Percentiles rank a stretch among this genome's conserved stretches.
These are phyloP conservation scores for Cryptops parisi DNA, from an alignment of 2,888 invertebrate species.

Conservation along the genomic window DNA sequence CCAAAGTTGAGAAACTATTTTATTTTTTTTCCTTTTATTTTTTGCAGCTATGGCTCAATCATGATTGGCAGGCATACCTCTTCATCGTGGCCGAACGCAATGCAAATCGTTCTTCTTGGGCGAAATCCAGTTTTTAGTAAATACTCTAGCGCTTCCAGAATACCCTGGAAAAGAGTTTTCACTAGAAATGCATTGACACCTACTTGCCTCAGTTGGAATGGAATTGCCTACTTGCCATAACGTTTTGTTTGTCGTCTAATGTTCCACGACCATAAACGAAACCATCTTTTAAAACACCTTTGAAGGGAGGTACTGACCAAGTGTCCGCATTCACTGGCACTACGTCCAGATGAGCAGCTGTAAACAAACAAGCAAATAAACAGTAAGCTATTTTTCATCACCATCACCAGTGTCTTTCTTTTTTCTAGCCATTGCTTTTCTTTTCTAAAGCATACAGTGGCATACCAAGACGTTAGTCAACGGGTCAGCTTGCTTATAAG, in stretches of 20 bases:
- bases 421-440: too few relatives aligned
- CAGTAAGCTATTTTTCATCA: background rate
- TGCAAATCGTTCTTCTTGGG: slow-evolving; percentile 35
- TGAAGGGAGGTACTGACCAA: slow-evolving; percentile 34
- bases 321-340: slow-evolving; percentile 31
- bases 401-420: too few relatives aligned
- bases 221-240: slow-evolving; percentile 33
- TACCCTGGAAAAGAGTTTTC: too few relatives aligned
- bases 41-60: too few relatives aligned
- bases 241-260: slow-evolving; percentile 37
- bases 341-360: slow-evolving; percentile 38
- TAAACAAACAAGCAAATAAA: slow-evolving; percentile 3
- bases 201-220: too few relatives aligned
- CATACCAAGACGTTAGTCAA: too few relatives aligned
- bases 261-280: slow-evolving; percentile 38
- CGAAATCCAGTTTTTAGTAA: slow-evolving; percentile 29
- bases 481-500: too few relatives aligned
- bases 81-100: slow-evolving; percentile 41
- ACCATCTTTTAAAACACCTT: slow-evolving; percentile 33
- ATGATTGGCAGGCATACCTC: slow-evolving; percentile 29
- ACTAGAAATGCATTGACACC: too few relatives aligned
- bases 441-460: too few relatives aligned
- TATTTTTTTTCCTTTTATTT: too few relatives aligned
- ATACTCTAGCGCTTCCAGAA: slow-evolving; percentile 35
- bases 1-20: background rate